These are phyloP conservation scores for Alviniconcha strummeri DNA, from an alignment of 2,888 invertebrate species.

Conservation along the genomic window DNA sequence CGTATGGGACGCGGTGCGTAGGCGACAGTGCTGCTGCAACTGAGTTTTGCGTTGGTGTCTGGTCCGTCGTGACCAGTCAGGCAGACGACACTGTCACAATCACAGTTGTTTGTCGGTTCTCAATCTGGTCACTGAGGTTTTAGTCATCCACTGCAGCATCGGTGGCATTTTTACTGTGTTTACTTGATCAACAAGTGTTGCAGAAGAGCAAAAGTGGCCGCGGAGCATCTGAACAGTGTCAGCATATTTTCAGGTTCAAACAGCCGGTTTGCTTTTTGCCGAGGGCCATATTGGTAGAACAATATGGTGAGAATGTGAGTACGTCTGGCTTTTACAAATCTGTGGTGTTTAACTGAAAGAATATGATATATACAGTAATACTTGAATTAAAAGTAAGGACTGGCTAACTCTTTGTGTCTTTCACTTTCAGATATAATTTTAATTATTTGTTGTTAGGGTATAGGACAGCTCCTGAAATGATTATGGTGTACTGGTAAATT, in stretches of 20 bases:
- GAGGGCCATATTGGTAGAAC: constrained; percentile 15
- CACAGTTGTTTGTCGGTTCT: not conserved
- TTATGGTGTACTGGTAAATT: too few relatives aligned
- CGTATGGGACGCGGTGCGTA: constrained; percentile 33
- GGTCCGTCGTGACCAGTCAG: constrained; percentile 12
- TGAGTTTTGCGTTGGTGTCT: constrained; percentile 31
- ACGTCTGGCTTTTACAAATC: not conserved
- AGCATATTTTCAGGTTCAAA: not conserved
- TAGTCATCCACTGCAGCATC: not conserved
- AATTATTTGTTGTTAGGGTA: too few relatives aligned
- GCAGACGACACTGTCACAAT: constrained; percentile 12
- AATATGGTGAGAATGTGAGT: constrained; percentile 34
- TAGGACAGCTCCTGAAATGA: too few relatives aligned
- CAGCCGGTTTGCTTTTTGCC: constrained; percentile 18
- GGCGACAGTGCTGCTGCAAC: constrained; percentile 24
- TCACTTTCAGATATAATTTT: too few relatives aligned
- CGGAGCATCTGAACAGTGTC: not conserved
- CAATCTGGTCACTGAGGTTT: not conserved
- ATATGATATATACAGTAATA: too few relatives aligned
- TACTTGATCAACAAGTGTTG: not conserved
- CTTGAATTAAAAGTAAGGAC: too few relatives aligned
- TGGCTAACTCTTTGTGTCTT: too few relatives aligned
- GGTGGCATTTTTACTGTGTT: not conserved
- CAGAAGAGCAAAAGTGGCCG: not conserved
- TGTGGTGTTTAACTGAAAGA: too few relatives aligned